Evolutionary conservation across 1,140 invertebrate genomes (phyloP).

Genomic region (Chrysopa pallens): DNA sequence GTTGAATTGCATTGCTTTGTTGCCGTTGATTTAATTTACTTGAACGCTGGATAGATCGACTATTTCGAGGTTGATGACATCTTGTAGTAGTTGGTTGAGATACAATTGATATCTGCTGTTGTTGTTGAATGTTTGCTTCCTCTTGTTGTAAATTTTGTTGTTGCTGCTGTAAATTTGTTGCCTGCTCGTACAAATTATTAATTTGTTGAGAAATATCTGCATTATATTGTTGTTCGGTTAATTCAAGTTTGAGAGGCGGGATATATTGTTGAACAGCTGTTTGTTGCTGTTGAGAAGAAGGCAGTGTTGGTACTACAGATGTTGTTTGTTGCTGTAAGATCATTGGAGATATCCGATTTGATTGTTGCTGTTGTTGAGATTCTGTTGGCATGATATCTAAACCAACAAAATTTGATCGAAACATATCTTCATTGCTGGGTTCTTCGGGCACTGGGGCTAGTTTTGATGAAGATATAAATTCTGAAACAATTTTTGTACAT

Average conservation of each 20-base stretch:
- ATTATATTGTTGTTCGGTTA: too few species aligned
- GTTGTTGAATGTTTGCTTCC: constrained; percentile 5
- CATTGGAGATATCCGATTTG: constrained; percentile 8
- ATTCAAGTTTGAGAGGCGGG: too few species aligned
- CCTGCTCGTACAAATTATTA: neutral
- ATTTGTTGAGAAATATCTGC: constrained; percentile 7
- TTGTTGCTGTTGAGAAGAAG: too few species aligned
- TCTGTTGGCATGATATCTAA: constrained; percentile 9
- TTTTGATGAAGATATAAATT: constrained; percentile 34
- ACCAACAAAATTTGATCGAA: constrained; percentile 7
- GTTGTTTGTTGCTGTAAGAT: neutral
- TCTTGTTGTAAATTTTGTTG: constrained; percentile 7
- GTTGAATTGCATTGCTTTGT: neutral
- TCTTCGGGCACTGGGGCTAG: constrained; percentile 47
- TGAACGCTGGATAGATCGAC: too few species aligned
- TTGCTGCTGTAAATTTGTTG: constrained; percentile 4
- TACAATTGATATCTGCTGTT: constrained; percentile 6
- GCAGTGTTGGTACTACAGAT: too few species aligned
- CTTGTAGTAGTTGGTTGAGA: constrained; percentile 3
- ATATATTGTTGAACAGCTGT: too few species aligned
- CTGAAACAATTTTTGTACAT: constrained; percentile 21
- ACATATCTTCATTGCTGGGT: constrained; percentile 14
- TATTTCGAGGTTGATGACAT: constrained; percentile 9
- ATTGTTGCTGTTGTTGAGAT: constrained; percentile 12
- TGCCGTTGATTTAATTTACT: too few species aligned